Evolutionary conservation across 2,888 invertebrate species (phyloP).

Genomic region (Drosophila peninsularis): DNA sequence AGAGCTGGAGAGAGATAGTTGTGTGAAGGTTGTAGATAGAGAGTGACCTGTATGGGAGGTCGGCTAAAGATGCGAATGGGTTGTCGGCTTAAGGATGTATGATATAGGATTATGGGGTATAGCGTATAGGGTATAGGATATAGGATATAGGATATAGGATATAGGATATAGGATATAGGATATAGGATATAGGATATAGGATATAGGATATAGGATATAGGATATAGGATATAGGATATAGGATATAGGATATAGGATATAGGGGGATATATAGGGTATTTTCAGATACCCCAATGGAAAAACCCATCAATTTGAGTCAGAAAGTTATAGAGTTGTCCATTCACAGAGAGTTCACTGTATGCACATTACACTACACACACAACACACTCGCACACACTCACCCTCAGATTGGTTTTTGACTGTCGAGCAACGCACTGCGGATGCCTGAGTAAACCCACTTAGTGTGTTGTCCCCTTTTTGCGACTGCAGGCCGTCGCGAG

Average conservation of each 20-base stretch:
- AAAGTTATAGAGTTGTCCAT: too few relatives aligned
- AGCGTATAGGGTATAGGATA: too few relatives aligned
- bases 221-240: not conserved
- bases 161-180: not conserved
- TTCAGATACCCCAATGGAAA: too few relatives aligned
- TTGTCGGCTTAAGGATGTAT: too few relatives aligned
- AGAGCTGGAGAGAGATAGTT: too few relatives aligned
- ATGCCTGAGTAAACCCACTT: constrained; percentile 31
- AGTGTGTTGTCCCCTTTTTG: not conserved
- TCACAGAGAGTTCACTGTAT: constrained; percentile 1
- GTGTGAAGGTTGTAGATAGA: too few relatives aligned
- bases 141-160: too few relatives aligned
- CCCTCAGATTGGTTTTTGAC: constrained; percentile 41
- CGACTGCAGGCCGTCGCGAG: constrained; percentile 42
- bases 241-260: not conserved
- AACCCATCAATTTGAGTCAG: too few relatives aligned
- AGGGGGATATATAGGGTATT: not conserved
- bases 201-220: too few relatives aligned
- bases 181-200: not conserved
- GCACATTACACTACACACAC: not conserved
- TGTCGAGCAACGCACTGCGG: constrained; percentile 43
- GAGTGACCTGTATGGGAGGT: too few relatives aligned
- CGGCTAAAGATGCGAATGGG: too few relatives aligned
- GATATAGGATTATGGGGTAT: too few relatives aligned
- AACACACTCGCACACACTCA: constrained; percentile 6